A percentile compares a stretch with the other conserved stretches of the same genome.
phyloP scores from a whole-genome alignment of 2,797 vertebrate genomes.

The Valencia hispanica region DNA sequence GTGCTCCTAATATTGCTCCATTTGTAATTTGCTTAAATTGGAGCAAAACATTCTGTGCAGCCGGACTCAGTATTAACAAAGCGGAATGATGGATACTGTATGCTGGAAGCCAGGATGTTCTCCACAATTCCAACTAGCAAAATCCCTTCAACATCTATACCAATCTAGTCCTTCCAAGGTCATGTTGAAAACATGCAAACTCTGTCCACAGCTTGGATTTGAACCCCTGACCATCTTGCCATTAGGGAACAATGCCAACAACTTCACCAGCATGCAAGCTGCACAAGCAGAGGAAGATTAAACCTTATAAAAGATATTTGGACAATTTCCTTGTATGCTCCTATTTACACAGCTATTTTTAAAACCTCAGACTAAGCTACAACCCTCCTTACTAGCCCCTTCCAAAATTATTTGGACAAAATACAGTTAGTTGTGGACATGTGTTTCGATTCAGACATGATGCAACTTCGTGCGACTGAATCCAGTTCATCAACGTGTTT shows the following conservation, averaged over 20 bases:
- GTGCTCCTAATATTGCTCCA: too few species aligned
- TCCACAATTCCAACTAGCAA: background rate
- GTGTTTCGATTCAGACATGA: background rate
- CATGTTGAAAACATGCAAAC: background rate
- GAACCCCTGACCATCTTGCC: background rate
- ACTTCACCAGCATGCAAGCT: background rate
- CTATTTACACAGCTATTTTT: background rate
- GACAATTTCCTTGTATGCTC: background rate
- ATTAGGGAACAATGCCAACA: background rate
- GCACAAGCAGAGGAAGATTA: background rate
- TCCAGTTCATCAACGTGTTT: background rate
- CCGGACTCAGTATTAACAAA: too few species aligned
- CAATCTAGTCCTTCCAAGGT: background rate
- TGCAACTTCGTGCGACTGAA: background rate
- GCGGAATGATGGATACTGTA: too few species aligned
- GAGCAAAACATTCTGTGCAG: too few species aligned
- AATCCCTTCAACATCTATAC: background rate
- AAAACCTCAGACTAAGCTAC: background rate
- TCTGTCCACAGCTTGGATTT: background rate
- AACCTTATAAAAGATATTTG: background rate
- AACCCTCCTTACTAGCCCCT: background rate
- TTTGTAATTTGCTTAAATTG: too few species aligned
- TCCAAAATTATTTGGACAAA: background rate
- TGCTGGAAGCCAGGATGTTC: background rate
- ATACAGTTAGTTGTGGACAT: background rate